phyloP scores from a whole-genome alignment of 1,140 invertebrate species.

The Zaprionus capensis region DNA sequence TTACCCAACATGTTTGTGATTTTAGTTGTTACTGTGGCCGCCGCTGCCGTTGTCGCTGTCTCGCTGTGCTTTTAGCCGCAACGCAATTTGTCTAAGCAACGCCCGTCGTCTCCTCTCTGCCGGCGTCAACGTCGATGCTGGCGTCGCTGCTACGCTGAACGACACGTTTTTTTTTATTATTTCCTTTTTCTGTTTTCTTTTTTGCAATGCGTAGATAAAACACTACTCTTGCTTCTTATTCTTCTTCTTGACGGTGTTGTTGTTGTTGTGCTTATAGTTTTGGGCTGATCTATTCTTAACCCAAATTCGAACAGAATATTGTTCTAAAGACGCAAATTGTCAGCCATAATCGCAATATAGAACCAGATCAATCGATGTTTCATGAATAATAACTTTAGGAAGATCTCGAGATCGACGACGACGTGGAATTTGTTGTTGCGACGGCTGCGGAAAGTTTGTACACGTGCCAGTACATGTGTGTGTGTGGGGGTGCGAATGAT shows the following conservation, averaged over 20 bases:
- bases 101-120: conserved; percentile 54
- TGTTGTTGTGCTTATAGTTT: conserved; percentile 25
- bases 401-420: conserved; percentile 32
- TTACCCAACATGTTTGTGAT: conserved; percentile 77
- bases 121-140: conserved; percentile 43
- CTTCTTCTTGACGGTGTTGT: conserved; percentile 15
- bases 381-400: conserved; percentile 29
- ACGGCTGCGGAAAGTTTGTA: conserved; percentile 52
- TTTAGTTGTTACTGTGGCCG: conserved; percentile 22
- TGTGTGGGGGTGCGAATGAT: conserved; percentile 35
- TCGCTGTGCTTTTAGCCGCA: conserved; percentile 68
- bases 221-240: not conserved
- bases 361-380: conserved; percentile 17
- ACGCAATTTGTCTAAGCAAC: conserved; percentile 82
- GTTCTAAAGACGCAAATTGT: conserved; percentile 58
- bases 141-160: conserved; percentile 42
- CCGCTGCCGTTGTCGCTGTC: not conserved
- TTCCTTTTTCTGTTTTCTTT: conserved; percentile 38
- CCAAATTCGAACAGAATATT: conserved; percentile 57
- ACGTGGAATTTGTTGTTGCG: conserved; percentile 41
- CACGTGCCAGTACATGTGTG: conserved; percentile 30
- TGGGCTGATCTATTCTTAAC: conserved; percentile 64
- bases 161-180: conserved; percentile 59
- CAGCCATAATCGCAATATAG: conserved; percentile 21
- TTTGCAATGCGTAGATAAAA: conserved; percentile 68